These are phyloP conservation scores for Muntiacus reevesi DNA, from an alignment of 2,113 vertebrate genomes.

Conservation along the genomic window DNA sequence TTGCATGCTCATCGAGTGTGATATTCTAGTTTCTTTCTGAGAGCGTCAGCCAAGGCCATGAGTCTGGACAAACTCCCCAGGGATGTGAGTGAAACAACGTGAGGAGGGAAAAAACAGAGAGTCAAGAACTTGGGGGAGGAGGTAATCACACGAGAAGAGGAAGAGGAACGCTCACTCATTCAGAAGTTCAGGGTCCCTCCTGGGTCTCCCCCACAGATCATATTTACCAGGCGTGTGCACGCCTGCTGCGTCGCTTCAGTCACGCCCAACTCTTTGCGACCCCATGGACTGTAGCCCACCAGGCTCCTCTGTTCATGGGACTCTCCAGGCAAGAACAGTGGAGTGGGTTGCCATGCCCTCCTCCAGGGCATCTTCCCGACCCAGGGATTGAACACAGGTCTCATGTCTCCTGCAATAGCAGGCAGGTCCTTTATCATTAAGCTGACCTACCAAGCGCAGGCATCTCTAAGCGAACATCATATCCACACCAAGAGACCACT, in stretches of 20 bases:
- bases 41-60: not conserved
- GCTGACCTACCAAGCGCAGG: not conserved
- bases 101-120: not conserved
- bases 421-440: not conserved
- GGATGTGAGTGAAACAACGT: not conserved
- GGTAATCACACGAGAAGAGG: fast-evolving
- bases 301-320: not conserved
- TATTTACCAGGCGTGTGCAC: not conserved
- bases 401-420: not conserved
- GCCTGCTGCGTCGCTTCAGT: not conserved
- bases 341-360: not conserved
- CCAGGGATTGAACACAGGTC: not conserved
- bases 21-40: not conserved
- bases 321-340: not conserved
- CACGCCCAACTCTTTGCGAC: not conserved
- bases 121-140: fast-evolving
- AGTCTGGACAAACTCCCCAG: not conserved
- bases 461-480: not conserved
- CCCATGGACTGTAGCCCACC: not conserved
- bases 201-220: not conserved
- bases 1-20: not conserved
- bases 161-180: not conserved
- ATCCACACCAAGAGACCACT: not conserved
- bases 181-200: not conserved
- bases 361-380: not conserved